Base-by-base conservation (phyloP, 2,797 vertebrate genomes). In the Spondyliosoma cantharus region DNA sequence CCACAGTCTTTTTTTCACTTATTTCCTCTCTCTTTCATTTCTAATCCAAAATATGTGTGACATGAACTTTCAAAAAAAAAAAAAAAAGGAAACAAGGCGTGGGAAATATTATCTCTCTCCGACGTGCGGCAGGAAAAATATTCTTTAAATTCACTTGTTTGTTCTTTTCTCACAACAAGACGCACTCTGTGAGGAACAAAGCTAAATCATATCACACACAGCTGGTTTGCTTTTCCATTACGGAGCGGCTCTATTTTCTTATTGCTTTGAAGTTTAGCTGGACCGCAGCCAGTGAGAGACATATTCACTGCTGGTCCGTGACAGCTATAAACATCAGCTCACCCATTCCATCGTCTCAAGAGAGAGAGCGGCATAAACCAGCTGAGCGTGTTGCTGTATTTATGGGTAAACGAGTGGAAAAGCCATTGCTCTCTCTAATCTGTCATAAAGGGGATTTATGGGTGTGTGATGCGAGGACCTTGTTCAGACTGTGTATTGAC, bases 321-420 rank as follows among this genome's bases (percentile, higher is more conserved):
- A 90, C 91, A 84, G 86, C 90, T 80, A 88, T 93, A 90, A 93
- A 93, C 88, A 92, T 91, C 85, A 76, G 88, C 71, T 86, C 87
- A 75, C 74, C 82, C 86, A 22, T 80, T 90, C 85, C 84, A 89
- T 82, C 79, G 83, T 90, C 79, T 87, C 64, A 4, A 57, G 54
- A 25, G 56, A 81, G 81, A 88, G 87, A 81, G 87, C 89, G 78
- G 86, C 90, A 90, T 90, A 89, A 92, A 92, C 67, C 85, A 86
- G 82, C 84, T 79, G 90, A 93, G 87, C 64, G 79, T 89, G 89
- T 89, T 91, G 88, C 89, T 88, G 89, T 93, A 90, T 93, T 93
- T 91, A 92, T 90, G 87, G 83, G 71, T 89, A 92, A 93, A 91
- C 78, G 82, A 87, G 89, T 90, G 89, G 90, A 93, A 92, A 92